phyloP scores from a whole-genome alignment of 2,113 vertebrate species.

The Anguilla rostrata region DNA sequence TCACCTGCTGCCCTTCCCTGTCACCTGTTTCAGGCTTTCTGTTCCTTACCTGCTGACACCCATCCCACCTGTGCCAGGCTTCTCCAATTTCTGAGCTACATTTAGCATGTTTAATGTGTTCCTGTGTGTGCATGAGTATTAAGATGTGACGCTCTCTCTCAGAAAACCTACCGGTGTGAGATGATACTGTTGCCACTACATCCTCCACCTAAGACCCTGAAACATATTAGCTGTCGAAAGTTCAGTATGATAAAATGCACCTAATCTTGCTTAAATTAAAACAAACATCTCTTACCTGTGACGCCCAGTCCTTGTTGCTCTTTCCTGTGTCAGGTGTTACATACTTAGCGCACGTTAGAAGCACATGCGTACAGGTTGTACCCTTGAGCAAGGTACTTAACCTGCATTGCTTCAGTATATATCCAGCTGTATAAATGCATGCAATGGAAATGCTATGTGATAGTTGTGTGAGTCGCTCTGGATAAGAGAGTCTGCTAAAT shows the following conservation, averaged over 20 bases:
- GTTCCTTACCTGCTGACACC: not conserved
- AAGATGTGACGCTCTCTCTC: too few species aligned
- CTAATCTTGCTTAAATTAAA: not conserved
- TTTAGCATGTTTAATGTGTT: too few species aligned
- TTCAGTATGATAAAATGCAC: not conserved
- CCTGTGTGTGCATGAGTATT: too few species aligned
- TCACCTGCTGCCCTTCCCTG: not conserved
- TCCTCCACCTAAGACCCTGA: not conserved
- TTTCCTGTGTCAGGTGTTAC: not conserved
- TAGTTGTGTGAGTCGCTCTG: too few species aligned
- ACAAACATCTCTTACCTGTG: not conserved
- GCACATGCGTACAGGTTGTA: too few species aligned
- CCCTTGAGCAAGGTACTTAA: too few species aligned
- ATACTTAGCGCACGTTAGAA: not conserved
- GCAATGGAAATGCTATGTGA: too few species aligned
- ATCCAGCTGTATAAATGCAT: too few species aligned
- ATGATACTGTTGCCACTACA: not conserved
- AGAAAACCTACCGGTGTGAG: not conserved
- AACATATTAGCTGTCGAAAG: not conserved
- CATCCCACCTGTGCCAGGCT: not conserved
- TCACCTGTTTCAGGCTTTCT: not conserved
- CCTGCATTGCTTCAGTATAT: too few species aligned
- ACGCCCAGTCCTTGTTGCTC: not conserved
- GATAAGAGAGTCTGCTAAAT: too few species aligned
- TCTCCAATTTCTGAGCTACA: not conserved